These are phyloP conservation scores for Dicranocentrus wangi DNA, from an alignment of 2,888 invertebrate genomes.

Conservation along the genomic window DNA sequence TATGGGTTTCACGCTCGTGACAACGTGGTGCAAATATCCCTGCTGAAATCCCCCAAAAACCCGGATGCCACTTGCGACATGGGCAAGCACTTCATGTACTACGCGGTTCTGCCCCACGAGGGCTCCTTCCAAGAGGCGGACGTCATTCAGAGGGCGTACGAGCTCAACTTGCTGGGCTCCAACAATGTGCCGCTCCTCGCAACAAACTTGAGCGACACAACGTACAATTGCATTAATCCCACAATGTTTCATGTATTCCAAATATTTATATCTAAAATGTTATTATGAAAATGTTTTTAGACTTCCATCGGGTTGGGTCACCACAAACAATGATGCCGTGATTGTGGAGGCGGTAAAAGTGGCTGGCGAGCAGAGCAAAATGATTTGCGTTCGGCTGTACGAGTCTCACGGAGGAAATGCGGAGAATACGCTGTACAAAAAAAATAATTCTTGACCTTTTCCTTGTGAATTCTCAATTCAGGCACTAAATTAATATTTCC, in stretches of 20 bases:
- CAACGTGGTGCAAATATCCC: constrained; percentile 75
- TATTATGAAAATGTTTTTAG: constrained; percentile 27
- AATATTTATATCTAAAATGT: constrained; percentile 1
- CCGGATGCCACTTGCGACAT: constrained; percentile 77
- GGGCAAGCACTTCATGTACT: constrained; percentile 76
- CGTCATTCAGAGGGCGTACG: constrained; percentile 75
- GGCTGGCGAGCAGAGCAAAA: constrained; percentile 25
- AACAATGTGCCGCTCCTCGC: constrained; percentile 65
- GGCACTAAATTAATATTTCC: not conserved
- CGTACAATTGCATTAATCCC: no score
- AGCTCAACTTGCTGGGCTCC: constrained; percentile 74
- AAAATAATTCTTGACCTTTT: not conserved
- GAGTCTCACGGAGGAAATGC: constrained; percentile 68
- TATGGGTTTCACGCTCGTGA: constrained; percentile 76
- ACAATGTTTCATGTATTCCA: not conserved
- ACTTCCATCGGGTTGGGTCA: constrained; percentile 63
- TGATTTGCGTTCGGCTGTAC: constrained; percentile 66
- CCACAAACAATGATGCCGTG: constrained; percentile 52
- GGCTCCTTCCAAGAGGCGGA: constrained; percentile 75
- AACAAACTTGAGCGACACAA: constrained; percentile 41
- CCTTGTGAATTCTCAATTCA: not conserved
- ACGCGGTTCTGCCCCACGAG: constrained; percentile 76
- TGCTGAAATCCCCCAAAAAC: constrained; percentile 76
- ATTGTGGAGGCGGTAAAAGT: constrained; percentile 70
- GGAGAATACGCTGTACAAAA: not conserved